Evolutionary conservation across 2,888 invertebrate species (phyloP), one percentile per base, ranked within the genome.

Genomic region (Ecdyonurus torrentis): DNA sequence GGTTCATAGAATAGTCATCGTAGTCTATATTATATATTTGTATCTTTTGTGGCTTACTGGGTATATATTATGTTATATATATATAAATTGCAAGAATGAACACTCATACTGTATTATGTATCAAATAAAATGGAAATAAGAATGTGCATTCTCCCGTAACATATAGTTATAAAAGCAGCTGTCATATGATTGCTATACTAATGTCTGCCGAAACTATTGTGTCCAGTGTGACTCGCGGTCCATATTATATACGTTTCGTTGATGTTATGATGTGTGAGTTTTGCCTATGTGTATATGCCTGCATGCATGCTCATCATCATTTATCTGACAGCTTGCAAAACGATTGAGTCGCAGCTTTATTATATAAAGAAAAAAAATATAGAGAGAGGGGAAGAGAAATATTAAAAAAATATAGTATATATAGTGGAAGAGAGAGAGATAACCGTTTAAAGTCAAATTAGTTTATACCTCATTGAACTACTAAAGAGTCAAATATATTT

Each of bases 381-480:
- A n/a, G n/a, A n/a, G n/a, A n/a, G n/a, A n/a, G n/a, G n/a, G n/a
- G n/a, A n/a, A n/a, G n/a, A n/a, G n/a, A n/a, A n/a, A n/a, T n/a
- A n/a, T n/a, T n/a, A n/a, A n/a, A n/a, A n/a, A n/a, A n/a, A n/a
- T n/a, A n/a, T n/a, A n/a, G n/a, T n/a, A n/a, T n/a, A n/a, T n/a
- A n/a, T n/a, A n/a, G n/a, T n/a, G n/a, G n/a, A n/a, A n/a, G n/a
- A n/a, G n/a, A n/a, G 37, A 37, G 37, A 15, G 37, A 37, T 37
- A 37, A 37, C 62, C 66, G 63, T 66, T 66, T 66, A 66, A 66
- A 65, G 64, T 64, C 65, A 64, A 66, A 65, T 65, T 66, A 65
- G 63, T 60, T 59, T 64, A 66, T 65, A 66, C 63, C 65, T 65
- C 66, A 66, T 64, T 66, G 66, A 63, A 37, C 55, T 52, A 60